These are phyloP conservation scores for Latrodectus geometricus DNA, from an alignment of 1,140 invertebrate genomes.

Conservation along the genomic window DNA sequence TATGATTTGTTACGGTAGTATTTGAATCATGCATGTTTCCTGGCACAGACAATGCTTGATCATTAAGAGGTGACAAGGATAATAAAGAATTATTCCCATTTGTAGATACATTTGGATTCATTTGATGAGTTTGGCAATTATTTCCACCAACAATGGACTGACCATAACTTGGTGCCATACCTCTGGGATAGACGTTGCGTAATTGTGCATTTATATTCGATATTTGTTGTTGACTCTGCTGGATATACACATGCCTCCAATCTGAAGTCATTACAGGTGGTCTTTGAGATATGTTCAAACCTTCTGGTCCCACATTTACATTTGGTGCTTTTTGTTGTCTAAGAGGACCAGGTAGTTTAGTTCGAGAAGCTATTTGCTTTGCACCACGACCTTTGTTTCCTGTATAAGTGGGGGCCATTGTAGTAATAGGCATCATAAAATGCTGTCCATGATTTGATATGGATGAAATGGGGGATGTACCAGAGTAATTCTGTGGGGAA, in stretches of 20 bases:
- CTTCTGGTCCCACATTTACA: slow-evolving; percentile 70
- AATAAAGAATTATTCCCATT: not conserved
- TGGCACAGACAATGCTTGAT: not conserved
- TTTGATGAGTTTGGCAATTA: slow-evolving; percentile 15
- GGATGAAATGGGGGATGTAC: slow-evolving; percentile 1
- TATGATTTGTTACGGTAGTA: slow-evolving; percentile 17
- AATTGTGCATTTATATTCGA: slow-evolving; percentile 14
- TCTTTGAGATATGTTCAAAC: slow-evolving; percentile 70
- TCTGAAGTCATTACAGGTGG: slow-evolving; percentile 38
- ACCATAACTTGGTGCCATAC: slow-evolving; percentile 5
- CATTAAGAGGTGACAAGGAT: not conserved
- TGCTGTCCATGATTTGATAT: not conserved
- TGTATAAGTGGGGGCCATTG: not conserved
- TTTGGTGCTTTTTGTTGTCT: slow-evolving; percentile 69
- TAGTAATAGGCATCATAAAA: slow-evolving; percentile 10
- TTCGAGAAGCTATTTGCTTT: slow-evolving; percentile 16
- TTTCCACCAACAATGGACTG: slow-evolving; percentile 13
- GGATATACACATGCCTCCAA: slow-evolving; percentile 37
- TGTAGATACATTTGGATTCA: slow-evolving; percentile 14
- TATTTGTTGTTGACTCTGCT: slow-evolving; percentile 20
- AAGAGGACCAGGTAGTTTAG: not conserved
- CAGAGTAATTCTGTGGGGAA: not conserved
- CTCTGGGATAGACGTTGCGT: slow-evolving; percentile 18
- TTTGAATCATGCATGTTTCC: not conserved
- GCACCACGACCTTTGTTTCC: slow-evolving; percentile 18